These are phyloP conservation scores for Eretmocerus hayati DNA, from an alignment of 2,888 invertebrate species.

Conservation along the genomic window DNA sequence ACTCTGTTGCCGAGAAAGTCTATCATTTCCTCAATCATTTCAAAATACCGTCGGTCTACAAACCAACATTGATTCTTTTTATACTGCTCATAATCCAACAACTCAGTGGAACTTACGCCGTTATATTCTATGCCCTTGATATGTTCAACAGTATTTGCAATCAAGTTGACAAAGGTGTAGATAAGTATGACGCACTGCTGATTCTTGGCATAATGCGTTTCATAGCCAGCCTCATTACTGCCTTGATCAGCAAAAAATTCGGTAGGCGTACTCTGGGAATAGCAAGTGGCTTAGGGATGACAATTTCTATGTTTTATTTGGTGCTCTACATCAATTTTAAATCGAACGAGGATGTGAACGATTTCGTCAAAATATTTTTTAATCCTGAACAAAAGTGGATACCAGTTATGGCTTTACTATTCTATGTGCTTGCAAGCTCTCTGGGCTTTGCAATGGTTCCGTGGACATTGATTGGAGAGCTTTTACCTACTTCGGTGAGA, in stretches of 20 bases:
- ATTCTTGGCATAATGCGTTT: constrained; percentile 51
- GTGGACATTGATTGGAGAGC: constrained; percentile 54
- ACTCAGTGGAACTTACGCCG: constrained; percentile 52
- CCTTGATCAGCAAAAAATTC: constrained; percentile 47
- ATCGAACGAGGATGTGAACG: constrained; percentile 27
- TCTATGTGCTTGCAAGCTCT: constrained; percentile 51
- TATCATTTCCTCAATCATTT: constrained; percentile 23
- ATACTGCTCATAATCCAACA: constrained; percentile 53
- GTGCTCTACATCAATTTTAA: constrained; percentile 37
- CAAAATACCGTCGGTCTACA: constrained; percentile 44
- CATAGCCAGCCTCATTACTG: constrained; percentile 49
- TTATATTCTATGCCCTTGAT: constrained; percentile 55
- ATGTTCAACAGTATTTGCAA: constrained; percentile 50
- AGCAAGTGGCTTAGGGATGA: constrained; percentile 52
- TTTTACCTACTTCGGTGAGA: constrained; percentile 50
- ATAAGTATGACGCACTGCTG: constrained; percentile 49
- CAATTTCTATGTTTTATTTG: constrained; percentile 45
- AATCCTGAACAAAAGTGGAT: constrained; percentile 44
- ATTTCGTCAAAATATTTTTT: constrained; percentile 28
- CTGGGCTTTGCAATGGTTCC: constrained; percentile 54
- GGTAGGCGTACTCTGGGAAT: constrained; percentile 51
- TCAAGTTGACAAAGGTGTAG: constrained; percentile 43
- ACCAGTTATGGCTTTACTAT: constrained; percentile 47
- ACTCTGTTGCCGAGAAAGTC: constrained; percentile 24
- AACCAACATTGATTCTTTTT: constrained; percentile 49